A percentile compares a stretch with the other conserved stretches of the same genome.
Evolutionary conservation across 2,888 invertebrate genomes (phyloP).

Genomic region (Nephrotoma flavescens): DNA sequence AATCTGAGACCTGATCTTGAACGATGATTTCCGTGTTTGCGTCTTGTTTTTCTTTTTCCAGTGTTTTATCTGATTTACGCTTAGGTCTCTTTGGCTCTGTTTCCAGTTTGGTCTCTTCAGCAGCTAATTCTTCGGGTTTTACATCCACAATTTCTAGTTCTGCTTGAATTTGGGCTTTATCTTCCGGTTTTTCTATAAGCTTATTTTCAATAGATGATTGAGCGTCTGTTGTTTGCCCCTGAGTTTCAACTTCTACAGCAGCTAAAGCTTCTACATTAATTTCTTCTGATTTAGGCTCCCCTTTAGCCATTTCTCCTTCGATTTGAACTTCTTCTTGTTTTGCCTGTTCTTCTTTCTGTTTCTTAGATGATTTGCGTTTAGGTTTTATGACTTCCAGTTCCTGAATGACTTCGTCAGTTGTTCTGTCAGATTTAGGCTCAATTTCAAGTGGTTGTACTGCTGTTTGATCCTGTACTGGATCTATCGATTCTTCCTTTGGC

Average conservation of each 20-base stretch:
- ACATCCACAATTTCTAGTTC: background rate
- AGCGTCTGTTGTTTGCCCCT: background rate
- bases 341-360: background rate
- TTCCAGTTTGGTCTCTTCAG: background rate
- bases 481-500: too few species aligned
- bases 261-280: background rate
- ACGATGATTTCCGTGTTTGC: background rate
- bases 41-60: conserved; percentile 3
- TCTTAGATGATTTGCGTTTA: background rate
- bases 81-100: background rate
- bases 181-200: conserved; percentile 11
- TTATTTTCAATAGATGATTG: conserved; percentile 2
- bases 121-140: background rate
- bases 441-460: too few species aligned
- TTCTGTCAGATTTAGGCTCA: too few species aligned
- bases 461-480: too few species aligned
- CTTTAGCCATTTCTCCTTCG: background rate
- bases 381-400: conserved; percentile 5
- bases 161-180: background rate
- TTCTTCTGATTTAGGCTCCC: conserved; percentile 2
- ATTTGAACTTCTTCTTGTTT: too few species aligned
- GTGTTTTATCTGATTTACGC: conserved; percentile 5
- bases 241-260: background rate
- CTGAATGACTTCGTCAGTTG: background rate
- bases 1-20: too few species aligned